Evolutionary conservation across 2,888 invertebrate species (phyloP), one percentile per base, ranked within the genome.

Genomic region (Tyria jacobaeae): DNA sequence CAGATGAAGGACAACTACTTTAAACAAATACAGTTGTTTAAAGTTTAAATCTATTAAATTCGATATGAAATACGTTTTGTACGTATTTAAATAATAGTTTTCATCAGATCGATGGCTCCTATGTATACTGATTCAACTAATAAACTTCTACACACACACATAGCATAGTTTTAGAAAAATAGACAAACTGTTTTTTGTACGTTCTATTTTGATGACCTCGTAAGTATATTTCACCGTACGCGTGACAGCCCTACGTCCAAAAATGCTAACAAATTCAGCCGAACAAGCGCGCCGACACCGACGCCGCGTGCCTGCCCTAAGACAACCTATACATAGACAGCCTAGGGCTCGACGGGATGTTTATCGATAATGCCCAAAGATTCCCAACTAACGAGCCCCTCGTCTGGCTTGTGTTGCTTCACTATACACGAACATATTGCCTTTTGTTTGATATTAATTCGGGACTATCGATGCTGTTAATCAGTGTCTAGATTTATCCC

Each of bases 221-320:
- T 49, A 35, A 21, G 17, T 25, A 27, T 48, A 25, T 6, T 48
- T 14, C 3, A 12, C 3, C 44, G 44, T 27, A 35, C 35, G 44
- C 59, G 71, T 63, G 82, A 47, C 88, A 89, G 67, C 91, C 92
- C 91, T 92, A 86, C 62, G 68, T 71, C 83, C 88, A 78, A 91
- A 90, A 89, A 89, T 83, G 76, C 79, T 76, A 79, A 79, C 82
- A 83, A 85, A 84, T 85, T 77, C 78, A 64, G 75, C 57, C 82
- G 80, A 82, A 85, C 82, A 81, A 87, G 62, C 82, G 80, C 82
- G 81, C 76, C 82, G 82, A 70, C 76, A 87, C 44, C 51, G 52
- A 25, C 44, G 55, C 88, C 83, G 84, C 84, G 85, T 89, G 89
- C 92, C 91, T 92, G 92, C 91, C 92, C 92, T 92, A 88, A 91